A percentile compares a stretch with the other conserved stretches of the same genome.
Evolutionary conservation across 1,140 invertebrate species (phyloP).

Genomic region (Atta cephalotes): DNA sequence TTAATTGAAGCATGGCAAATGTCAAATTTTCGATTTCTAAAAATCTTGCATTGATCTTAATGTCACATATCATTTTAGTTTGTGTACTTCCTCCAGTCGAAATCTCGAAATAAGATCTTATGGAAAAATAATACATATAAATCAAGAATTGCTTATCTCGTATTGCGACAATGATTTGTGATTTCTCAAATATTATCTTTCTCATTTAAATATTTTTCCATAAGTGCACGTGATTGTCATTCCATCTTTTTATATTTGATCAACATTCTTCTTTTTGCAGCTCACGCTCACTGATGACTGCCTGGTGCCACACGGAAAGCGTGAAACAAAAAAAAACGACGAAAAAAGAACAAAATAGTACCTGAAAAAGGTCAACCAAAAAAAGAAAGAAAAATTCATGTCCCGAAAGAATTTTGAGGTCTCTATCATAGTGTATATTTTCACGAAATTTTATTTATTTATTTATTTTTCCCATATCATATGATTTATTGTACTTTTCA

Average conservation of each 20-base stretch:
- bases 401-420: slow-evolving; percentile 59
- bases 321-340: slow-evolving; percentile 75
- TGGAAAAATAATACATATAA: slow-evolving; percentile 44
- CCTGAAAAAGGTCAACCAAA: slow-evolving; percentile 73
- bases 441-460: slow-evolving; percentile 80
- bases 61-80: not conserved
- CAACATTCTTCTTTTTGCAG: slow-evolving; percentile 77
- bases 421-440: slow-evolving; percentile 70
- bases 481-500: slow-evolving; percentile 77
- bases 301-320: slow-evolving; percentile 78
- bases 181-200: slow-evolving; percentile 11
- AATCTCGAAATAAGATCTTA: slow-evolving; percentile 27
- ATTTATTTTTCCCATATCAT: slow-evolving; percentile 75
- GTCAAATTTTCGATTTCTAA: slow-evolving; percentile 9
- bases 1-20: not conserved
- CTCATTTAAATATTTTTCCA: slow-evolving; percentile 36
- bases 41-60: not conserved
- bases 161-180: not conserved
- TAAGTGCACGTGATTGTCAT: not conserved
- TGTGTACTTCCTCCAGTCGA: slow-evolving; percentile 2
- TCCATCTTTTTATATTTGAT: slow-evolving; percentile 31
- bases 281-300: slow-evolving; percentile 82
- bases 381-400: slow-evolving; percentile 64
- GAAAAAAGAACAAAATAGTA: slow-evolving; percentile 67
- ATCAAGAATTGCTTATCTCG: slow-evolving; percentile 14